These are phyloP conservation scores for Melanargia galathea DNA, from an alignment of 2,888 invertebrate species.

Conservation along the genomic window DNA sequence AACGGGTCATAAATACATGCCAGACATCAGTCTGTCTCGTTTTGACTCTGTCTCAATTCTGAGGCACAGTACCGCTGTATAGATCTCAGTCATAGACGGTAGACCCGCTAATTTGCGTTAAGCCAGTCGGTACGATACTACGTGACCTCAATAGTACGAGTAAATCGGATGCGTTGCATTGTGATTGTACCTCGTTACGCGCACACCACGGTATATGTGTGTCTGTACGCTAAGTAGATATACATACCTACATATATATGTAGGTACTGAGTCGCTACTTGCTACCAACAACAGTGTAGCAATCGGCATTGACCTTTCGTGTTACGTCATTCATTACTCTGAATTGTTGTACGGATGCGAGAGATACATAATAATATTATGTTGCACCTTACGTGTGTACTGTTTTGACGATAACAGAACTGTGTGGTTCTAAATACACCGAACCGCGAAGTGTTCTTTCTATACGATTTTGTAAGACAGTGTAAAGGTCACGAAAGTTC, in stretches of 20 bases:
- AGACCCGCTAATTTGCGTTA: too few species aligned
- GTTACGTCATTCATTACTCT: constrained; percentile 13
- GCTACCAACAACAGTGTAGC: not conserved
- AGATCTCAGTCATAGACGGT: too few species aligned
- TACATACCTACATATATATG: too few species aligned
- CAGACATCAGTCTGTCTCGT: too few species aligned
- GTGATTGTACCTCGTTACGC: not conserved
- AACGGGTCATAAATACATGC: too few species aligned
- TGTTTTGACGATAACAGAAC: not conserved
- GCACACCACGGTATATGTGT: not conserved
- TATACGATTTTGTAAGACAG: too few species aligned
- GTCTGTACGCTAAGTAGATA: not conserved
- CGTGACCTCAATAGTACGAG: not conserved
- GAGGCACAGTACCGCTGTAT: too few species aligned
- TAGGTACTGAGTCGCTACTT: not conserved
- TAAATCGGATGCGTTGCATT: not conserved
- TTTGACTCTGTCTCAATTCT: too few species aligned
- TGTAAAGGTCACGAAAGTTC: too few species aligned
- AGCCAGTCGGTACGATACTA: not conserved
- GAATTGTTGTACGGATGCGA: not conserved
- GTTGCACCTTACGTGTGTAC: not conserved
- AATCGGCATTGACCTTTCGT: constrained; percentile 12
- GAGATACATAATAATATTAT: not conserved
- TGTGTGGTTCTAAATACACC: not conserved
- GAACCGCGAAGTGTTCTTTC: not conserved